These are phyloP conservation scores for Microcebus tavaratra DNA, from an alignment of 2,113 vertebrate species.

Conservation along the genomic window DNA sequence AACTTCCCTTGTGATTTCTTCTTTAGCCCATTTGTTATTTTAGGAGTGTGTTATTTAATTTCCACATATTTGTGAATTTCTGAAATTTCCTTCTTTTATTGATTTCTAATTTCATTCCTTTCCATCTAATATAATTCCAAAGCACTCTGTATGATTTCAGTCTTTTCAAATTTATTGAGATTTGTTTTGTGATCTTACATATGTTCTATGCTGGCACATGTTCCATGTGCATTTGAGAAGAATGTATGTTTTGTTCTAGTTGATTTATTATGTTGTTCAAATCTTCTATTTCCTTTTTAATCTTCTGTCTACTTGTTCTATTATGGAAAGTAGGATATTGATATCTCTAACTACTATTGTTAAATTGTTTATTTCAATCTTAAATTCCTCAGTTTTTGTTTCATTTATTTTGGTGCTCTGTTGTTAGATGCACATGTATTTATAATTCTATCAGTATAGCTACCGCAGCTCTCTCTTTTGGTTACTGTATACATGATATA, in stretches of 20 bases:
- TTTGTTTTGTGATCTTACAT: not conserved
- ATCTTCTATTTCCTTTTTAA: not conserved
- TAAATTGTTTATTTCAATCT: not conserved
- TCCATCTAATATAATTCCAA: not conserved
- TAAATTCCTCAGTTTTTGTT: not conserved
- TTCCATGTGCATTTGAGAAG: not conserved
- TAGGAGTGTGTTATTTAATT: not conserved
- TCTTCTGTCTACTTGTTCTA: not conserved
- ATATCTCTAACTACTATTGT: not conserved
- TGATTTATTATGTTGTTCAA: not conserved
- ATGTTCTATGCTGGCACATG: conserved; percentile 16
- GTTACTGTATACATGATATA: not conserved
- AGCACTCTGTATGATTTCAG: not conserved
- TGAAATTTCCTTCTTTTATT: not conserved
- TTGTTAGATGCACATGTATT: not conserved
- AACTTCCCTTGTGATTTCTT: conserved; percentile 19
- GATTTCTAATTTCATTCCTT: conserved; percentile 1
- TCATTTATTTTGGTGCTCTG: not conserved
- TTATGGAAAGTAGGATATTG: not conserved
- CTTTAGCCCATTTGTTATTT: not conserved
- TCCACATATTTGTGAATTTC: conserved; percentile 13
- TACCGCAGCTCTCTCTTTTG: not conserved
- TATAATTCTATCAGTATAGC: not conserved
- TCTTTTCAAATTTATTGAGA: conserved; percentile 29
- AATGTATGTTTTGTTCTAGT: not conserved